phyloP scores from a whole-genome alignment of 2,113 vertebrate species.

The Lepidothrix coronata region DNA sequence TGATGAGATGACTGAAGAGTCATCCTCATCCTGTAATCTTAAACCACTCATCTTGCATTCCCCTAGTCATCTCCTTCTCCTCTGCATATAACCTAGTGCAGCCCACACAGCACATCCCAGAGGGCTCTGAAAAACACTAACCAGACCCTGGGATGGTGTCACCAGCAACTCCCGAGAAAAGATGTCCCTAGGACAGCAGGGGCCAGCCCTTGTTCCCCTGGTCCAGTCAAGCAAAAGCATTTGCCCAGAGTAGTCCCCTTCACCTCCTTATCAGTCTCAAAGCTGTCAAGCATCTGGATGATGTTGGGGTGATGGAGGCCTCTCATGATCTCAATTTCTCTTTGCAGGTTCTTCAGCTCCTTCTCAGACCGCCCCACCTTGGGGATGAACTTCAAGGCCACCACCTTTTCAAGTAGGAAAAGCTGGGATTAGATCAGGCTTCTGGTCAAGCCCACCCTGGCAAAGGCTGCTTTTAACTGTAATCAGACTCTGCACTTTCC shows the following conservation, averaged over 20 bases:
- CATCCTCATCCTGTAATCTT: background rate
- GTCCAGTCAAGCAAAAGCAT: background rate
- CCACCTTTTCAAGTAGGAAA: conserved; percentile 76
- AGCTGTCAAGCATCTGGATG: conserved; percentile 92
- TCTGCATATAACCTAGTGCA: background rate
- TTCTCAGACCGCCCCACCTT: conserved; percentile 90
- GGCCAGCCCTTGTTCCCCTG: background rate
- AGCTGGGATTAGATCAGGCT: background rate
- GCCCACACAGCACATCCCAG: background rate
- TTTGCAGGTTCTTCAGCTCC: conserved; percentile 86
- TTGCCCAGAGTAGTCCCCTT: background rate
- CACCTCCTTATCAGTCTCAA: conserved; percentile 92
- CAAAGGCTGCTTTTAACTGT: background rate
- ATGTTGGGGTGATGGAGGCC: conserved; percentile 91
- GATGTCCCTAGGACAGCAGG: background rate
- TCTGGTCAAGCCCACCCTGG: background rate
- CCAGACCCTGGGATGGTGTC: background rate
- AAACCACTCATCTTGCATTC: background rate
- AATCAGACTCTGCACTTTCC: background rate
- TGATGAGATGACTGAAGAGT: background rate
- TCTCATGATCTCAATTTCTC: conserved; percentile 94
- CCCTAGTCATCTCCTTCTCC: background rate
- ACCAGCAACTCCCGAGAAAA: background rate
- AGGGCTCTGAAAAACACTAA: background rate
- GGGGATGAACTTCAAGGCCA: conserved; percentile 96